Conservation (phyloP, 2,113 vertebrate species). For the Gopherus evgoodei region DNA sequence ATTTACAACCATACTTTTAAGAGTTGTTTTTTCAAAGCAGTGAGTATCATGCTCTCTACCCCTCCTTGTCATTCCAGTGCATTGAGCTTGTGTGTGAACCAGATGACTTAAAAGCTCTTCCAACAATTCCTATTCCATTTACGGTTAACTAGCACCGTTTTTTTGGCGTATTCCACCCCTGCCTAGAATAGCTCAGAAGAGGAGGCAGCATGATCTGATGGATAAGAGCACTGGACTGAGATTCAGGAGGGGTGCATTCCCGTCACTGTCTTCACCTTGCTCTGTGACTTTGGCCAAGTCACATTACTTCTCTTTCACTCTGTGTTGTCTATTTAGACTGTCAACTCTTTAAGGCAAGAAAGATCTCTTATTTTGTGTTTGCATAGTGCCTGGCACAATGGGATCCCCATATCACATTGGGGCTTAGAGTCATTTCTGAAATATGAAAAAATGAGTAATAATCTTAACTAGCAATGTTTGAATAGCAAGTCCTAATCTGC, state of each 20-base stretch:
- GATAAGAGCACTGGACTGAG: fast-evolving
- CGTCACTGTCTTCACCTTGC: background rate
- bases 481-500: background rate
- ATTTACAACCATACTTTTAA: background rate
- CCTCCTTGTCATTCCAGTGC: no score
- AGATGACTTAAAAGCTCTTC: background rate
- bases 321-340: background rate
- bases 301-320: background rate
- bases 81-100: background rate
- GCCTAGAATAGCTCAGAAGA: background rate
- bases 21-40: background rate
- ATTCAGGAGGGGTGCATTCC: background rate
- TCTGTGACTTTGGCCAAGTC: background rate
- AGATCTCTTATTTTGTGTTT: fast-evolving
- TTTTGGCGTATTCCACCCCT: fast-evolving
- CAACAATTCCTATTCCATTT: background rate
- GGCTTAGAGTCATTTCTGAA: background rate
- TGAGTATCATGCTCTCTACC: background rate
- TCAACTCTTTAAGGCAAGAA: background rate
- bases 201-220: background rate
- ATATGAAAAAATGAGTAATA: background rate
- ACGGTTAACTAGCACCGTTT: fast-evolving
- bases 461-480: background rate
- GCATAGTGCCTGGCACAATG: fast-evolving
- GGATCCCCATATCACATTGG: fast-evolving